Percentiles rank a stretch among this genome's conserved stretches.
Conservation (phyloP, 2,113 vertebrate species). For the Ascaphus truei region DNA sequence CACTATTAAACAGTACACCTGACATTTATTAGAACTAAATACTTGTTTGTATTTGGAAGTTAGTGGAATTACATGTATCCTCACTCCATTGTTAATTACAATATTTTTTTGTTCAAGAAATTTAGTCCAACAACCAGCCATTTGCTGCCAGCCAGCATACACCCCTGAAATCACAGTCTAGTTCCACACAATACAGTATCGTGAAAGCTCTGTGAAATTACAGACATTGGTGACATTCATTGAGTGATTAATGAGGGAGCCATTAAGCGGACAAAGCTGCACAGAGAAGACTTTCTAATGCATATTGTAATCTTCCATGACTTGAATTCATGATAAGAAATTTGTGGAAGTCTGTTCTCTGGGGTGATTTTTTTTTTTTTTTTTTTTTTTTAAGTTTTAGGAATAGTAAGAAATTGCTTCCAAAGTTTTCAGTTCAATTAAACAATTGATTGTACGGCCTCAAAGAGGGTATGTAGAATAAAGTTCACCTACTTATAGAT, state of each 20-base stretch:
- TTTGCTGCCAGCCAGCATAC: neutral
- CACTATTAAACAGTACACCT: too few relatives aligned
- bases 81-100: neutral
- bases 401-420: too few relatives aligned
- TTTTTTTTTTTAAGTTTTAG: too few relatives aligned
- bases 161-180: neutral
- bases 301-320: neutral
- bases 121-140: neutral
- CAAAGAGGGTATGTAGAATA: too few relatives aligned
- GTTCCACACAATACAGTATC: neutral
- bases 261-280: neutral
- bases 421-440: too few relatives aligned
- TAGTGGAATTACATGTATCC: neutral
- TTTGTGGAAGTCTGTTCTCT: neutral
- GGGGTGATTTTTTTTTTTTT: too few relatives aligned
- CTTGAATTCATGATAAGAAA: neutral
- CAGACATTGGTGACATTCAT: neutral
- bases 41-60: neutral
- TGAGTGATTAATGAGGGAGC: conserved; percentile 8
- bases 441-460: too few relatives aligned
- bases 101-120: neutral
- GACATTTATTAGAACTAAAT: too few relatives aligned
- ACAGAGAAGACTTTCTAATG: neutral
- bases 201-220: neutral
- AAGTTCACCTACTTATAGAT: too few relatives aligned